phyloP scores from a whole-genome alignment of 2,888 invertebrate species.

The Drosophila ezoana region DNA sequence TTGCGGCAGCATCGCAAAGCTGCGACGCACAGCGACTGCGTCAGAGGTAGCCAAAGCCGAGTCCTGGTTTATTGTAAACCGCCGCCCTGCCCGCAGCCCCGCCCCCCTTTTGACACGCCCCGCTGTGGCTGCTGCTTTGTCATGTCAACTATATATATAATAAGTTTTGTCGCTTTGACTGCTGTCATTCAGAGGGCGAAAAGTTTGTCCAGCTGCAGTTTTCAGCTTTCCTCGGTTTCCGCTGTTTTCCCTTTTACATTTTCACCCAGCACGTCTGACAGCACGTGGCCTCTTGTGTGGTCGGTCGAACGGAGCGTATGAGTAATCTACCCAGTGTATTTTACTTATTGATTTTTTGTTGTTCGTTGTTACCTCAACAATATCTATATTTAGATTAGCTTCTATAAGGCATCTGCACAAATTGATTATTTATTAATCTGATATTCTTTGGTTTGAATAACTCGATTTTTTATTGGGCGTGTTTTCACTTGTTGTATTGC shows the following conservation, averaged over 20 bases:
- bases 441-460: neutral
- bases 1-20: constrained; percentile 7
- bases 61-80: constrained; percentile 26
- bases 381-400: constrained; percentile 12
- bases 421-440: constrained; percentile 49
- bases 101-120: neutral
- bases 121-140: constrained; percentile 32
- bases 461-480: neutral
- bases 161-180: constrained; percentile 47
- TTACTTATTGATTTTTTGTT: constrained; percentile 47
- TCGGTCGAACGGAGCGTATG: constrained; percentile 40
- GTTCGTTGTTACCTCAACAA: neutral
- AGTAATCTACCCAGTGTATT: constrained; percentile 14
- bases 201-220: constrained; percentile 37
- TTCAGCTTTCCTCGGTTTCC: constrained; percentile 15
- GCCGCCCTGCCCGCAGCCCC: constrained; percentile 1
- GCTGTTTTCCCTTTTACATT: neutral
- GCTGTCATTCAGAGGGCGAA: constrained; percentile 41
- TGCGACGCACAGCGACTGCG: constrained; percentile 16
- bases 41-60: constrained; percentile 16
- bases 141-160: constrained; percentile 53
- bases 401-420: constrained; percentile 22
- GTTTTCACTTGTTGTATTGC: neutral
- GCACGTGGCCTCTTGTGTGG: constrained; percentile 16
- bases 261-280: neutral